A percentile compares a stretch with the other conserved stretches of the same genome.
Evolutionary conservation across 2,113 vertebrate genomes (phyloP).

Genomic region (Fulmarus glacialis): DNA sequence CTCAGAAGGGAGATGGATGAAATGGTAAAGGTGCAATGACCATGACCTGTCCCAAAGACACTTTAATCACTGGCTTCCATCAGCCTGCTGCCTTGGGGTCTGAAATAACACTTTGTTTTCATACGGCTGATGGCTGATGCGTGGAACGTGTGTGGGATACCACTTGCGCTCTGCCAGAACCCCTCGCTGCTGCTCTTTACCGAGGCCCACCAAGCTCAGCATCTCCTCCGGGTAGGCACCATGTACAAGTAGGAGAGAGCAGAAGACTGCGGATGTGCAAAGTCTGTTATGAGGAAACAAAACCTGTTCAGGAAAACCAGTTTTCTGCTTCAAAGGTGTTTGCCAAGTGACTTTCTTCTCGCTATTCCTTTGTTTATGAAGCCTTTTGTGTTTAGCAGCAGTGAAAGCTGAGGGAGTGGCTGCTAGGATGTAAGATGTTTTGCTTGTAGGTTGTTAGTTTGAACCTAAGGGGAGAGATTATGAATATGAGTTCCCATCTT

Average conservation of each 20-base stretch:
- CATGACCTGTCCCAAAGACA: not conserved
- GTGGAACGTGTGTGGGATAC: not conserved
- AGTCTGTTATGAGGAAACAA: not conserved
- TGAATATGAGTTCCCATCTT: not conserved
- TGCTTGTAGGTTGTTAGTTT: not conserved
- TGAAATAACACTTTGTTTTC: not conserved
- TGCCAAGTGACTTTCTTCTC: not conserved
- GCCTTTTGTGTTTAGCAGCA: not conserved
- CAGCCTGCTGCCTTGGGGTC: not conserved
- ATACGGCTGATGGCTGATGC: too few species aligned
- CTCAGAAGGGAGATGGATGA: accelerated
- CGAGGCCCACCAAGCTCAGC: not conserved
- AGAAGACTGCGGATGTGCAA: not conserved
- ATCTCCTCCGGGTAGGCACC: not conserved
- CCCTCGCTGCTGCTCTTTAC: not conserved
- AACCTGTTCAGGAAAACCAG: not conserved
- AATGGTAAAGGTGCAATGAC: not conserved
- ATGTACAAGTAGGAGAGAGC: not conserved
- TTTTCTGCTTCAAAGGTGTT: not conserved
- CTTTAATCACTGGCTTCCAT: not conserved
- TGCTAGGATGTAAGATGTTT: not conserved
- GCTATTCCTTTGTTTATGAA: not conserved
- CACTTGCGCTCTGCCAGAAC: not conserved
- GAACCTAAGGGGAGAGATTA: not conserved
- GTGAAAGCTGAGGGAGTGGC: not conserved